phyloP scores from a whole-genome alignment of 2,113 vertebrate genomes.

The Cisticola juncidis region DNA sequence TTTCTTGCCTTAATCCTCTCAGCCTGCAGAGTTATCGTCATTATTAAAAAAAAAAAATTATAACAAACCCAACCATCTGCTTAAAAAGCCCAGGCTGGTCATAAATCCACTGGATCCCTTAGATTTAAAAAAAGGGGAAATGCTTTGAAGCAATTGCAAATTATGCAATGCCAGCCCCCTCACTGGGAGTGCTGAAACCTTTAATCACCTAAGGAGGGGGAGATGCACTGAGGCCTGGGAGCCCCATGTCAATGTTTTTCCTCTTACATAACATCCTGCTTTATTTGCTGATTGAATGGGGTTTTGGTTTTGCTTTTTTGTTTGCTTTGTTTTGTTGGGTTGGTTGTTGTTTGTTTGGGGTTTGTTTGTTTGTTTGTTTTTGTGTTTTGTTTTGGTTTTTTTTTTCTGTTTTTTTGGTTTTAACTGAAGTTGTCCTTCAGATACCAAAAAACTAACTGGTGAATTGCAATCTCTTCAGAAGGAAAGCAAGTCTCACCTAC shows the following conservation, averaged over 20 bases:
- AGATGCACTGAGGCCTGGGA: background rate
- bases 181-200: slow-evolving; percentile 56
- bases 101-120: slow-evolving; percentile 29
- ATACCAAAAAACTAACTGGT: slow-evolving; percentile 41
- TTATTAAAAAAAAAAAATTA: slow-evolving; percentile 16
- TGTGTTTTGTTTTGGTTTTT: background rate
- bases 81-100: background rate
- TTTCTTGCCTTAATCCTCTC: slow-evolving; percentile 36
- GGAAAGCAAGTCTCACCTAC: background rate
- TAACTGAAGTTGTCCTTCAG: background rate
- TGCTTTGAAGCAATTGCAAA: slow-evolving; percentile 3
- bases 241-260: slow-evolving; percentile 39
- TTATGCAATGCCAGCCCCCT: slow-evolving; percentile 52
- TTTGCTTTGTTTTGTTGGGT: too few relatives aligned
- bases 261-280: slow-evolving; percentile 61
- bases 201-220: slow-evolving; percentile 68
- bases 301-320: background rate
- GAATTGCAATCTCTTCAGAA: slow-evolving; percentile 36
- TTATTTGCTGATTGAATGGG: slow-evolving; percentile 28
- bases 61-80: slow-evolving; percentile 41
- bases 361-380: too few relatives aligned
- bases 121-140: slow-evolving; percentile 51
- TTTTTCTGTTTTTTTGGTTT: background rate
- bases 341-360: too few relatives aligned
- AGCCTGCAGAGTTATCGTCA: slow-evolving; percentile 2